Percentiles rank a stretch among this genome's conserved stretches.
These are phyloP conservation scores for Sphaerodactylus townsendi DNA, from an alignment of 2,113 vertebrate species.

Conservation along the genomic window DNA sequence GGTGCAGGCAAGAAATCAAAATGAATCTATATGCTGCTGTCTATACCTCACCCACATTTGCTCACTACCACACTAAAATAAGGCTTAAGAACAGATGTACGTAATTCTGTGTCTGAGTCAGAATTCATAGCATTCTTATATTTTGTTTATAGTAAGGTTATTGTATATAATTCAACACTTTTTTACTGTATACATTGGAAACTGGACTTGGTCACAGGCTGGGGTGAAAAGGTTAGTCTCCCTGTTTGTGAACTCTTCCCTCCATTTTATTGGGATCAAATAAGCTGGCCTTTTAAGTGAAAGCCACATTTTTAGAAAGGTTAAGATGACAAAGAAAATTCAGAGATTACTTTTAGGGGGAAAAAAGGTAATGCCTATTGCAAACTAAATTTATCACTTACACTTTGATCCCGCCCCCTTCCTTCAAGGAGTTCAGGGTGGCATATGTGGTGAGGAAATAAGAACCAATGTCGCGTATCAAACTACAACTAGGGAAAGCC, in stretches of 20 bases:
- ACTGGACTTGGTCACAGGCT: constrained; percentile 35
- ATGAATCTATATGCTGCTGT: background rate
- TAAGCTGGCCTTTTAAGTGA: constrained; percentile 22
- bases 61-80: constrained; percentile 10
- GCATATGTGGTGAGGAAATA: too few species aligned
- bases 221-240: constrained; percentile 55
- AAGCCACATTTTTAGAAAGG: constrained; percentile 12
- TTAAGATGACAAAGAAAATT: background rate
- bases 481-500: too few species aligned
- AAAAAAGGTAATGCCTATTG: background rate
- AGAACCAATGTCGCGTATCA: too few species aligned
- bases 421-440: too few species aligned
- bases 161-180: constrained; percentile 47
- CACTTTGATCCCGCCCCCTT: too few species aligned
- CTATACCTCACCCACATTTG: background rate
- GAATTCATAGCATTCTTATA: constrained; percentile 22
- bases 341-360: background rate
- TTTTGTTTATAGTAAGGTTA: constrained; percentile 50
- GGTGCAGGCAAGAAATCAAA: background rate
- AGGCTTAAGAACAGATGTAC: constrained; percentile 24
- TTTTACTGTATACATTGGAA: constrained; percentile 51
- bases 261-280: constrained; percentile 27
- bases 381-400: background rate
- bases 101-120: constrained; percentile 30
- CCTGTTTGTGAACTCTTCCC: background rate